Percentiles rank a stretch among this genome's conserved stretches.
Evolutionary conservation across 2,113 vertebrate genomes (phyloP).

Genomic region (Daboia siamensis): DNA sequence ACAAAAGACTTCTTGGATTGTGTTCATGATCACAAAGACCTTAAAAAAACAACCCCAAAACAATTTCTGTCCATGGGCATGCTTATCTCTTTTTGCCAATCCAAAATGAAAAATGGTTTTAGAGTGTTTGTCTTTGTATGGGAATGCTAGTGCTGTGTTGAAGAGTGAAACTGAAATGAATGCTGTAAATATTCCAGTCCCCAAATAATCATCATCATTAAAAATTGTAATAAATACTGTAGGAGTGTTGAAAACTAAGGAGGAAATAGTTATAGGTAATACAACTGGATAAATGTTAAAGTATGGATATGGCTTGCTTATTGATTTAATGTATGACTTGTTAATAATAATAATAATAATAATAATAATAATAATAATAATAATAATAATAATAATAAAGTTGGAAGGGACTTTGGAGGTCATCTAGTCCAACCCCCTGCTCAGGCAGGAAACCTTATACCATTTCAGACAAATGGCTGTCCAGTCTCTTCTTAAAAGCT

Average conservation of each 20-base stretch:
- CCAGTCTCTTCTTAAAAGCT: too few species aligned
- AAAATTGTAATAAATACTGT: not conserved
- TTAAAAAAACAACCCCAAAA: not conserved
- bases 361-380: too few species aligned
- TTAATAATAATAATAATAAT: too few species aligned
- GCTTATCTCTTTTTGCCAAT: not conserved
- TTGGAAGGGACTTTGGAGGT: too few species aligned
- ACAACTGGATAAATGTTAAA: not conserved
- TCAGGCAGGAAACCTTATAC: too few species aligned
- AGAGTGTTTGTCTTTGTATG: not conserved
- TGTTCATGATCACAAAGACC: not conserved
- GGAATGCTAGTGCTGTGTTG: not conserved
- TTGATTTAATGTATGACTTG: not conserved
- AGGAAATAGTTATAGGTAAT: not conserved
- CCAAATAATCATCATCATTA: not conserved
- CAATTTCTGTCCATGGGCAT: not conserved
- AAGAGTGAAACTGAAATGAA: not conserved
- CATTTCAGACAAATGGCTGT: too few species aligned
- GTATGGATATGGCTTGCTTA: not conserved
- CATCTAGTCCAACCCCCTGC: too few species aligned
- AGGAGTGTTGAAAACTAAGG: not conserved
- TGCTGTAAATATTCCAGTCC: not conserved
- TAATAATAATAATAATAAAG: too few species aligned
- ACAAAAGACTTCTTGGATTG: not conserved
- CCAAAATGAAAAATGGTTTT: not conserved